Evolutionary conservation across 2,888 invertebrate species (phyloP).

Genomic region (Schrankia costaestrigalis): DNA sequence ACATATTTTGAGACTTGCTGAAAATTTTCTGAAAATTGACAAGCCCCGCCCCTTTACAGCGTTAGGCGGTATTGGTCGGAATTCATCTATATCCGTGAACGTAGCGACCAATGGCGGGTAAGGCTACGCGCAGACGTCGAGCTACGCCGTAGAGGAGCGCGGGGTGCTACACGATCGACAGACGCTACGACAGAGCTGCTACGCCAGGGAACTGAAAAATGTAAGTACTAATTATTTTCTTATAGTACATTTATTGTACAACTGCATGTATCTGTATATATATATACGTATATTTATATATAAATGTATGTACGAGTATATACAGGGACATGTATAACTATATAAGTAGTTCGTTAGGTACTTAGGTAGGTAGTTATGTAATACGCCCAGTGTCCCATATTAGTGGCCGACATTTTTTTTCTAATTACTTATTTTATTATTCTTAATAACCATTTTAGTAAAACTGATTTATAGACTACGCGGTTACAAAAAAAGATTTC

Average conservation of each 20-base stretch:
- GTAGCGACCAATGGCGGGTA: constrained; percentile 60
- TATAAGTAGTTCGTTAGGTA: constrained; percentile 3
- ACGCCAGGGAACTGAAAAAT: constrained; percentile 70
- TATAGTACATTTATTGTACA: constrained; percentile 6
- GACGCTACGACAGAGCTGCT: constrained; percentile 70
- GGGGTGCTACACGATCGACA: constrained; percentile 71
- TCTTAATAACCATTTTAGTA: no score
- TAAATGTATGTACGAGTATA: constrained; percentile 11
- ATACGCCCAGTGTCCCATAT: no score
- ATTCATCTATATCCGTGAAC: constrained; percentile 54
- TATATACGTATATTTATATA: constrained; percentile 13
- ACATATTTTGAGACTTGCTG: constrained; percentile 60
- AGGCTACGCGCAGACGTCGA: constrained; percentile 74
- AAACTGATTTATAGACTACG: no score
- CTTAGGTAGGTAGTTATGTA: constrained; percentile 4
- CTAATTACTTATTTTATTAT: no score
- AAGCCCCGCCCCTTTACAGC: constrained; percentile 71
- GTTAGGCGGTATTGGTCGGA: constrained; percentile 57
- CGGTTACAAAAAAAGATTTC: no score
- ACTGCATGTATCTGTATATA: constrained; percentile 9
- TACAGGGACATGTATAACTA: constrained; percentile 24
- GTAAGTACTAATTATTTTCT: constrained; percentile 52
- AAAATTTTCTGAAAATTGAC: constrained; percentile 76
- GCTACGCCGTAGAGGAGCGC: constrained; percentile 56
- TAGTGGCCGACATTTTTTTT: no score